Evolutionary conservation across 2,888 invertebrate genomes (phyloP), one percentile per base, ranked within the genome.

Genomic region (Brachylomia viminalis): DNA sequence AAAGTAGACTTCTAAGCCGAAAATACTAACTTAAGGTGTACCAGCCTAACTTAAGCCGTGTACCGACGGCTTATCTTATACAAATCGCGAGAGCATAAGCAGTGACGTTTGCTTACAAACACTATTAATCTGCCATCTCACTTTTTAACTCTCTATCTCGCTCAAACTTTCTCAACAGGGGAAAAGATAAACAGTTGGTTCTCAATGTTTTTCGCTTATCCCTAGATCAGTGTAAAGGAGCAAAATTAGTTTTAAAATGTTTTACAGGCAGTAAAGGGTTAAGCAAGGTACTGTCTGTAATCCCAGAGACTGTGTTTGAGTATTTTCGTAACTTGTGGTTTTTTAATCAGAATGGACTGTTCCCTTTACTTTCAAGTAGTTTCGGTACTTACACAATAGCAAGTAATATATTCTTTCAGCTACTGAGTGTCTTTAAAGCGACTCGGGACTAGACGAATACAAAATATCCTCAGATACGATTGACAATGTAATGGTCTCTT

Each of bases 161-260:
- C 45, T 80, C 74, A 71, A 80, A 71, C 71, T 80, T 75, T 58
- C 47, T 27, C 27, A 56, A 79, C 79, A 62, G 38, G 61, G 65
- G 23, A 30, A 58, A 54, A 83, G 64, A 72, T 77, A 79, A 84
- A 71, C 81, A 75, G 68, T 59, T 72, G 47, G 30, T 49, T 42
- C 62, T 65, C 70, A 68, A 64, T 82, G 70, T 79, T 73, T 82
- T 56, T 30, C 65, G 47, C 65, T 83, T 71, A 69, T 72, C 75
- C 81, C 27, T 11, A 72, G 68, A 82, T 84, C 33, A 72, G 61
- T 52, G 72, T 61, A 80, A 75, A 72, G 61, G 56, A 80, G 52
- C 27, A 52, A 75, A 80, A 84, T 82, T 82, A 66, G 85, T 82
- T 82, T 80, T 62, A 72, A 84, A 82, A 72, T 72, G 75, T 84